phyloP scores from a whole-genome alignment of 2,888 invertebrate species.

The Fabriciana adippe region DNA sequence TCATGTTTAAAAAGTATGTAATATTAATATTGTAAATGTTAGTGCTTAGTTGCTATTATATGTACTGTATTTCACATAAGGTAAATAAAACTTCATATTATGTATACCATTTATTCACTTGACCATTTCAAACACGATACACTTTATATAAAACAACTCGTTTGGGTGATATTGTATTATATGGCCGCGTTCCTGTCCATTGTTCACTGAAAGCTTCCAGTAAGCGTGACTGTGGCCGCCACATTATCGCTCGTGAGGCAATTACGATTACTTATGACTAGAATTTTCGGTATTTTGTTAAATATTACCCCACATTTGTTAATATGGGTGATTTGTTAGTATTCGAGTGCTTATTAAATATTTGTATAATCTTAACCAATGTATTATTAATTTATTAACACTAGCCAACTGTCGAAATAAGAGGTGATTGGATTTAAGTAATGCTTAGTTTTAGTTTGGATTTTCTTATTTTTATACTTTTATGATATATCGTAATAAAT shows the following conservation, averaged over 20 bases:
- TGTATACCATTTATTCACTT: slow-evolving; percentile 33
- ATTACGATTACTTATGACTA: neutral
- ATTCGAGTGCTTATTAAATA: slow-evolving; percentile 15
- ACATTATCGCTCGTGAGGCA: neutral
- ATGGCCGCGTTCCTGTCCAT: neutral
- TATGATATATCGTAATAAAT: neutral
- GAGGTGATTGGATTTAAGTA: neutral
- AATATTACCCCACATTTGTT: too few relatives aligned
- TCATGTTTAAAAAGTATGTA: too few relatives aligned
- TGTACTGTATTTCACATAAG: slow-evolving; percentile 8
- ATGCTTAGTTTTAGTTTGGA: too few relatives aligned
- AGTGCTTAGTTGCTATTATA: neutral
- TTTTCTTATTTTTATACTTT: too few relatives aligned
- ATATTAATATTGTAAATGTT: too few relatives aligned
- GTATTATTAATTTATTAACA: slow-evolving; percentile 6
- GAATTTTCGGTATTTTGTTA: slow-evolving; percentile 1
- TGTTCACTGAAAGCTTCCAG: neutral
- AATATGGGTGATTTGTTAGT: slow-evolving; percentile 11
- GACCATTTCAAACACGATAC: slow-evolving; percentile 27
- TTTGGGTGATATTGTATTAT: slow-evolving; percentile 4
- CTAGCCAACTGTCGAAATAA: neutral
- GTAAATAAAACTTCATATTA: slow-evolving; percentile 24
- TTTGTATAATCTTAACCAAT: slow-evolving; percentile 3
- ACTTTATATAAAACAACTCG: slow-evolving; percentile 18
- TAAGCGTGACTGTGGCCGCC: neutral